Base-by-base conservation (phyloP, 2,113 vertebrate genomes). In the Antechinus stuartii region DNA sequence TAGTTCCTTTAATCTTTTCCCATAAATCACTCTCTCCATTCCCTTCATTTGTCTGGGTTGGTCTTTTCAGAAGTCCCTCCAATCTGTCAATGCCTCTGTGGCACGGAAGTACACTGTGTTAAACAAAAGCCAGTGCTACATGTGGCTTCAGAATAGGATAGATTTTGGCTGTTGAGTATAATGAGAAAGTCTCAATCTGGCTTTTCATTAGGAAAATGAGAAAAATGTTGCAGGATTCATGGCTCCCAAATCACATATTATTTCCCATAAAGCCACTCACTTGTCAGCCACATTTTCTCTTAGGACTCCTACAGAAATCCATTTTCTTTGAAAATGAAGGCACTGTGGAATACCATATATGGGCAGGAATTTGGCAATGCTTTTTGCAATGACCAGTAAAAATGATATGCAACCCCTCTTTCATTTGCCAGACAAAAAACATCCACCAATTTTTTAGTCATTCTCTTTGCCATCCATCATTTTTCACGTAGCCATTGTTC, bases 11-110 rank as follows among this genome's bases (percentile, higher is more conserved):
- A 47, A 54, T 95, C 49, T 91, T 23, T 35, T 46, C 68, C 90
- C 11, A 35, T 93, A 95, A 95, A 89, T 94, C 91, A 93, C 23
- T 93, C 8, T 95, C 68, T 27, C 54, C 53, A 27, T 35, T 57
- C 42, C 30, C 95, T 96, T 76, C 54, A 94, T 91, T 92, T 91
- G 93, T 94, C 57, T 8, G 61, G 3, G 47, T 90, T 91, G 54
- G 12, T 16, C 49, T 24, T 91, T 91, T 95, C 56, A 92, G 95
- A 92, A 92, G 2, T 91, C 68, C 68, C 94, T 94, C 49, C 42
- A 90, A 14, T 91, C 91, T 91, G 92, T 94, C 52, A 49, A 35
- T 56, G 19, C 8, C 46, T 93, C 84, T 68, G 19, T 93, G 56
- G 14, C 49, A 91, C 9, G 9, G 10, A 53, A 91, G 19, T 26